These are phyloP conservation scores for Hydrolagus affinis DNA, from an alignment of 2,113 vertebrate genomes.

Conservation along the genomic window DNA sequence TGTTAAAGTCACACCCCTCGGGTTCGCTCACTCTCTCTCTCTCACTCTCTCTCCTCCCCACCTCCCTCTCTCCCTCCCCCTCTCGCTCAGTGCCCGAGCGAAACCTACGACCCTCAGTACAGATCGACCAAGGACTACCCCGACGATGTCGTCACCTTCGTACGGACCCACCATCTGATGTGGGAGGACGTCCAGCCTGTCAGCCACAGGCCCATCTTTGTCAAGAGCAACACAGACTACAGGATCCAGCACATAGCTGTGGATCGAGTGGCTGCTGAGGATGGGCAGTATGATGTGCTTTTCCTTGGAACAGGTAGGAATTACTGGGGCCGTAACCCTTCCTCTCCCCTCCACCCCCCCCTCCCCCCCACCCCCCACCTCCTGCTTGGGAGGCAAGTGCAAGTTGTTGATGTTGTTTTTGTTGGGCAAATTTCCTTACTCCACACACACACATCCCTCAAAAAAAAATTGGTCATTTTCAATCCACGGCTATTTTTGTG, in stretches of 20 bases:
- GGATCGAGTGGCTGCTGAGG: conserved; percentile 89
- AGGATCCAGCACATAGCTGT: conserved; percentile 85
- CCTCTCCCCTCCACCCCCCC: no score
- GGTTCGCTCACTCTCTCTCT: accelerated
- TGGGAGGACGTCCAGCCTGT: conserved; percentile 76
- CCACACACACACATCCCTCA: no score
- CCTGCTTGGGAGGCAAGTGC: no score
- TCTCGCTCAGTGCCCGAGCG: conserved; percentile 63
- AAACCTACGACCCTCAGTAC: conserved; percentile 67
- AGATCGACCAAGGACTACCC: conserved; percentile 85
- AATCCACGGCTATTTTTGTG: no score
- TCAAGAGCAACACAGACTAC: conserved; percentile 77
- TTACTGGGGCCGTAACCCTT: no score
- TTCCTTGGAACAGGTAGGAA: conserved; percentile 91
- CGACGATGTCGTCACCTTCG: conserved; percentile 84
- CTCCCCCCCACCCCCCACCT: no score
- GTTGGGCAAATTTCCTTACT: no score
- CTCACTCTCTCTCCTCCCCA: no score
- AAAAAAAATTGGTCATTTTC: no score
- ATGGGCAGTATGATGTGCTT: conserved; percentile 89
- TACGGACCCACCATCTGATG: conserved; percentile 83
- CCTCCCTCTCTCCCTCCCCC: accelerated
- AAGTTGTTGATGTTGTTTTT: no score
- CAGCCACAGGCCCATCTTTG: conserved; percentile 73
- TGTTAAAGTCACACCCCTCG: not conserved